Percentiles rank a stretch among this genome's conserved stretches.
These are phyloP conservation scores for Pristionchus japonicus DNA, from an alignment of 2,888 invertebrate species.

Conservation along the genomic window DNA sequence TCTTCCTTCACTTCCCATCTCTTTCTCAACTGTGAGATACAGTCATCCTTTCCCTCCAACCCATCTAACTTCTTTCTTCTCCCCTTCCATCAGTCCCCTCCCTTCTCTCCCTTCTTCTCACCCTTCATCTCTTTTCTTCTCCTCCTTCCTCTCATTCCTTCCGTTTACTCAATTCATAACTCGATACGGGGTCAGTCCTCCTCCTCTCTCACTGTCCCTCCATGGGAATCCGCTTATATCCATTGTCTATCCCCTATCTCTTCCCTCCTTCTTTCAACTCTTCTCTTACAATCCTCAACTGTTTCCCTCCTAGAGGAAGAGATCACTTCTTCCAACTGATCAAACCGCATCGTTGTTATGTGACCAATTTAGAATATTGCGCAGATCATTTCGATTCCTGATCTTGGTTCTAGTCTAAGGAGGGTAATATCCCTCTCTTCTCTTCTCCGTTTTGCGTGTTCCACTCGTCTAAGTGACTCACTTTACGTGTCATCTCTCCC, in stretches of 20 bases:
- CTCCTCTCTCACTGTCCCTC: no score
- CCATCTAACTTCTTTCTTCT: background rate
- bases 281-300: background rate
- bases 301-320: background rate
- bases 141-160: conserved; percentile 20
- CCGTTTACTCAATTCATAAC: conserved; percentile 17
- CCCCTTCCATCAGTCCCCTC: background rate
- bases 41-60: conserved; percentile 19
- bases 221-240: conserved; percentile 41
- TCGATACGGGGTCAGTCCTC: conserved; percentile 19
- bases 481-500: conserved; percentile 21
- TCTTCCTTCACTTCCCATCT: background rate
- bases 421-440: conserved; percentile 10
- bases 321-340: background rate
- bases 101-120: conserved; percentile 7
- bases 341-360: background rate
- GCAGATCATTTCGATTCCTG: background rate
- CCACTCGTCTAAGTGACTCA: conserved; percentile 30
- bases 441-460: background rate
- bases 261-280: background rate
- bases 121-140: background rate
- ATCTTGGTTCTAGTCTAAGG: background rate
- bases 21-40: background rate
- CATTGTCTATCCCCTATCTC: conserved; percentile 34
- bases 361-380: background rate